Base-by-base conservation (phyloP, 2,888 invertebrate species). In the Drosophila nigritarsus region DNA sequence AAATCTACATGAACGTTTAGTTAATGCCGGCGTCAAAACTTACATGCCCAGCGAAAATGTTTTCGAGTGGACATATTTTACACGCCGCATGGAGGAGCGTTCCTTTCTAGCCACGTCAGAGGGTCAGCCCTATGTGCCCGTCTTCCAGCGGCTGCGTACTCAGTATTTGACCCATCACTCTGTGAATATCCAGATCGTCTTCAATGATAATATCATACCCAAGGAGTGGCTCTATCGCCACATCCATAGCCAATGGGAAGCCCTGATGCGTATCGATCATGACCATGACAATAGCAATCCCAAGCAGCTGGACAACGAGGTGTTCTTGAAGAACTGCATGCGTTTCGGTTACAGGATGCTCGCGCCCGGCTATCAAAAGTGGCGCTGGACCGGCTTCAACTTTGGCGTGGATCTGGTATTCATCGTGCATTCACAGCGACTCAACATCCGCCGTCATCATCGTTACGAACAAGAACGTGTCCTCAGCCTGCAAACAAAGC, bases 361-460 rank as follows among this genome's bases (percentile, higher is more conserved):
- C 5, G 94, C 94, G 73, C 94, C 94, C 24, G 95, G 95, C 54
- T 94, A 95, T 90, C 96, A 96, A 82, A 95, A 96, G 86, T 96
- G 96, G 96, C 93, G 96, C 73, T 97, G 96, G 96, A 96, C 96
- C 8, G 96, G 96, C 32, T 97, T 96, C 87, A 96, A 96, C 91
- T 96, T 95, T 91, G 97, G 97, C 4, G 92, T 97, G 61, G 96
- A 97, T 93, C 92, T 97, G 56, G 94, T 96, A 24, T 94, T 96
- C 84, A 95, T 95, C 24, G 94, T 95, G 58, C 95, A 95, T 75
- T 94, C 94, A 9, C 93, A 94, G 3, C 93, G 94, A 2, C 91
- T 96, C 24, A 94, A 94, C 53, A 94, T 96, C 65, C 94, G 95
- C 76, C 93, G 96, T 34, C 95, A 95, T 88, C 95, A 95, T 87